Evolutionary conservation across 1,140 invertebrate species (phyloP).

Genomic region (Cydia amplana): DNA sequence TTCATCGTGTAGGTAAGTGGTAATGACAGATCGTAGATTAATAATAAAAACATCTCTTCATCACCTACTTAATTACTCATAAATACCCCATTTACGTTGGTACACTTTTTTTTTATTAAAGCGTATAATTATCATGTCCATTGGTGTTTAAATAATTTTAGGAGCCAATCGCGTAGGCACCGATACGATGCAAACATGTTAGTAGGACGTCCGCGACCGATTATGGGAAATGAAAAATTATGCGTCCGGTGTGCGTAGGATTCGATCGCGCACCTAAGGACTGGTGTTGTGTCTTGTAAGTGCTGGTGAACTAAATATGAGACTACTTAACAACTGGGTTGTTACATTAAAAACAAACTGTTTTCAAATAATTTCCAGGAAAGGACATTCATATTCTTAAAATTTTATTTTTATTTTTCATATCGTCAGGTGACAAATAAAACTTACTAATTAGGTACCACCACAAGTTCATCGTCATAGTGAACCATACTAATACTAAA

Average conservation of each 20-base stretch:
- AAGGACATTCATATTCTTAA: no score
- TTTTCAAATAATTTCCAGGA: no score
- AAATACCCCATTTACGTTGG: not conserved
- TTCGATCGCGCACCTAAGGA: constrained; percentile 44
- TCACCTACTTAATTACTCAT: no score
- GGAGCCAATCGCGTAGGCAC: constrained; percentile 36
- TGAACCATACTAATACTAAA: no score
- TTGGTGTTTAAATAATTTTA: not conserved
- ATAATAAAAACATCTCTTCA: no score
- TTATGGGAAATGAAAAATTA: constrained; percentile 70
- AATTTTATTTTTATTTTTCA: no score
- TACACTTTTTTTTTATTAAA: not conserved
- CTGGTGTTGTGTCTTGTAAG: not conserved
- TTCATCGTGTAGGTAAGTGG: no score
- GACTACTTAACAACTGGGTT: not conserved
- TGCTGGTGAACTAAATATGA: constrained; percentile 9
- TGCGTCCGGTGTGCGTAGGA: constrained; percentile 65
- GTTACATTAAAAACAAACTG: no score
- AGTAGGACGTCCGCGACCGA: constrained; percentile 71
- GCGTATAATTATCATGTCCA: not conserved
- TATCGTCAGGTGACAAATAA: no score
- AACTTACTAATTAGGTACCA: no score
- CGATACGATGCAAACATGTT: constrained; percentile 63
- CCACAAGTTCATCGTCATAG: no score
- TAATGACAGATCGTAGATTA: no score